Evolutionary conservation across 2,888 invertebrate species (phyloP), one percentile per base, ranked within the genome.

Genomic region (Lasioglossum oenotherae): DNA sequence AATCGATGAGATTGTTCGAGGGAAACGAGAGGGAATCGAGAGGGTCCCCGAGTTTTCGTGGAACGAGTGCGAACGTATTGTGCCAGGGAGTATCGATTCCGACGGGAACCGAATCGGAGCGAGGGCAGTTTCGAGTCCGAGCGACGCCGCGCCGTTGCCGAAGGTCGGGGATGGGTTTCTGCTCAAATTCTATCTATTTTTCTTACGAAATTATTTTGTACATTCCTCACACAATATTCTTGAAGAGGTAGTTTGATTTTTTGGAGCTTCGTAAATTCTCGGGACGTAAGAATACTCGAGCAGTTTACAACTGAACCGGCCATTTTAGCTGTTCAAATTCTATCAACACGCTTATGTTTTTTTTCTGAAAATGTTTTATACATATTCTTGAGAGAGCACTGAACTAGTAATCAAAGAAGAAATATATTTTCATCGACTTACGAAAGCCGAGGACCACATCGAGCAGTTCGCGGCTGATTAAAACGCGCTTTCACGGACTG

Each of bases 81-180:
- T 53, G 77, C 53, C 27, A 72, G 64, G 46, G 69, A n/a, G 74
- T 80, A 78, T 80, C 84, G 84, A 84, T 84, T 85, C 81, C 81
- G 84, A 86, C 78, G 85, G 85, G 10, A 84, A 81, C 80, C 53
- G 78, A 84, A 57, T 67, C 64, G 53, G 27, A 27, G 14, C 74
- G 41, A 44, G 44, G 23, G 71, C 69, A 64, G 49, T 41, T 76
- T 49, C 71, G 71, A 53, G 23, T 31, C 79, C n/a, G n/a, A n/a
- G 27, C 16, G 19, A 31, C 35, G 46, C 46, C 46, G 5, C 16
- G n/a, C 16, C 60, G 78, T 78, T 78, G 71, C 27, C 74, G 49
- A 46, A 80, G 74, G 38, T 71, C 71, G 44, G 69, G 80, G 57
- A 69, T 44, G 19, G 35, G 73, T 76, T 46, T 67, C 76, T 46